Conservation (phyloP, 2,888 invertebrate genomes). For the Molorchus minor region DNA sequence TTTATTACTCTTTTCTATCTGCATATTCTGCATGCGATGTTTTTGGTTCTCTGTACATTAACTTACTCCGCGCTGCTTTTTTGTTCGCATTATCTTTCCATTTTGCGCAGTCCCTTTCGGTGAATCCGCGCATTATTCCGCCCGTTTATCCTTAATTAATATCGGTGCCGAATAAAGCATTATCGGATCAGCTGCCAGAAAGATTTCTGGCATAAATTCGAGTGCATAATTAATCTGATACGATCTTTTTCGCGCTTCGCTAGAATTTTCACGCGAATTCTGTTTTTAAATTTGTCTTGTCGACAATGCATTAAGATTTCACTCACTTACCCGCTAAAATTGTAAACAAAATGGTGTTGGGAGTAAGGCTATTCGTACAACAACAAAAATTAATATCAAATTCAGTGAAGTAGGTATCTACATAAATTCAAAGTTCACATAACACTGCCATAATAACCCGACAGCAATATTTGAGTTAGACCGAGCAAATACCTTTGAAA, state of each 20-base stretch:
- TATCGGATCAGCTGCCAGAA: constrained; percentile 18
- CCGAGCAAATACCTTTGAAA: too few relatives aligned
- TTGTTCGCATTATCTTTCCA: constrained; percentile 20
- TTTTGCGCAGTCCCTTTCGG: constrained; percentile 5
- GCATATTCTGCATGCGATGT: constrained; percentile 36
- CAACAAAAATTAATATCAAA: too few relatives aligned
- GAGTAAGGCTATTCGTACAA: too few relatives aligned
- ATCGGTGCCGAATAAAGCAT: constrained; percentile 14
- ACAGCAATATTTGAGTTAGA: too few relatives aligned
- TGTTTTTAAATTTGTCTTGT: constrained; percentile 4
- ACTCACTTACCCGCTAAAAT: too few relatives aligned
- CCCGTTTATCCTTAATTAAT: constrained; percentile 14
- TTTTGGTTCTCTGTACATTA: constrained; percentile 32
- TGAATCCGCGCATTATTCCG: constrained; percentile 3
- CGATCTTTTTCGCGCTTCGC: constrained; percentile 4
- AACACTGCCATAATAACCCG: too few relatives aligned
- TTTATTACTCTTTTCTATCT: constrained; percentile 28
- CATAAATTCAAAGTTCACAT: too few relatives aligned
- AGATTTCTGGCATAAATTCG: constrained; percentile 4
- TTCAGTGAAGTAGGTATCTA: too few relatives aligned
- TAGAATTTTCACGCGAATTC: constrained; percentile 2
- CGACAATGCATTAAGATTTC: background rate
- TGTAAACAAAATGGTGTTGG: too few relatives aligned
- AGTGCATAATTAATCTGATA: constrained; percentile 19
- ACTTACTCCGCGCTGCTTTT: constrained; percentile 11